Evolutionary conservation across 92 coral and sea anemone genomes (phyloP).

Genomic region (Phenganax marumi): DNA sequence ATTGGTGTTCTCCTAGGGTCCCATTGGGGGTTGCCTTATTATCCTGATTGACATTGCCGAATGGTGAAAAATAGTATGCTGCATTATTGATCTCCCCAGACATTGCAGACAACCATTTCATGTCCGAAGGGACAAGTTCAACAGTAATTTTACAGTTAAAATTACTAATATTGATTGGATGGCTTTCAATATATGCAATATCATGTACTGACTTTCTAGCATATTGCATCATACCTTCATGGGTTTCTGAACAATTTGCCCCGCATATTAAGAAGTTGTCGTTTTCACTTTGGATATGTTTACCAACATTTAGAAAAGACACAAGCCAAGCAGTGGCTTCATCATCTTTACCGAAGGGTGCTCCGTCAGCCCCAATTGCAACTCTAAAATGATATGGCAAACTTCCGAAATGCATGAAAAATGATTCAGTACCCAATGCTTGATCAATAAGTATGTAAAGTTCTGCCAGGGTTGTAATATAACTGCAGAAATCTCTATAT

Average conservation of each 20-base stretch:
- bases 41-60: conserved; percentile 43
- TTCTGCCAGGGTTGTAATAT: conserved; percentile 52
- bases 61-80: conserved; percentile 18
- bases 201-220: conserved; percentile 52
- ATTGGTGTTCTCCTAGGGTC: conserved; percentile 35
- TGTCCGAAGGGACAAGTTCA: conserved; percentile 42
- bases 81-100: conserved; percentile 48
- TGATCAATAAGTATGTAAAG: conserved; percentile 55
- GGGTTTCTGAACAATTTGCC: conserved; percentile 61
- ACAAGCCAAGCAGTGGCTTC: conserved; percentile 62
- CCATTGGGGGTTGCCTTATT: conserved; percentile 40
- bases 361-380: conserved; percentile 62
- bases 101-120: conserved; percentile 47
- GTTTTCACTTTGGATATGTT: conserved; percentile 51
- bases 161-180: conserved; percentile 21
- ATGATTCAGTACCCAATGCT: conserved; percentile 37
- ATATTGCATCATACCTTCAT: conserved; percentile 46
- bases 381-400: conserved; percentile 57
- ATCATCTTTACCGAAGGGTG: conserved; percentile 63
- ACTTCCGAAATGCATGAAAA: conserved; percentile 54
- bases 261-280: conserved; percentile 63
- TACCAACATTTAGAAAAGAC: conserved; percentile 52
- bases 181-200: conserved; percentile 35
- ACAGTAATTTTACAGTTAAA: conserved; percentile 20
- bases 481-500: conserved; percentile 60